These are phyloP conservation scores for Micromys minutus DNA, from an alignment of 2,113 vertebrate genomes.

Conservation along the genomic window DNA sequence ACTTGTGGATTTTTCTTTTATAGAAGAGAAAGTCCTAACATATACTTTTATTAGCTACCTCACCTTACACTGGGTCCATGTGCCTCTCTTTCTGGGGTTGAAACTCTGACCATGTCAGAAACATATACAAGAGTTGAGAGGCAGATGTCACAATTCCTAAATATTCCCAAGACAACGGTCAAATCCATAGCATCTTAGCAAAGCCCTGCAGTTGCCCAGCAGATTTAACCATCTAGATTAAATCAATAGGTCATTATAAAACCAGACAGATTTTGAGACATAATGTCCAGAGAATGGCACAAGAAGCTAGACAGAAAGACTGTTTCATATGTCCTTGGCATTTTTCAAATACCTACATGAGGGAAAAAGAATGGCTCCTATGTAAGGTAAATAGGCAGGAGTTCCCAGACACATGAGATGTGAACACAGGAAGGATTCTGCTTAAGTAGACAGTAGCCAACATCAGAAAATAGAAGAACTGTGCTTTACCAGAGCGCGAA, in stretches of 20 bases:
- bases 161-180: constrained; percentile 59
- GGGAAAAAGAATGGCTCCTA: background rate
- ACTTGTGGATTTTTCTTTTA: constrained; percentile 76
- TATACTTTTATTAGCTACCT: constrained; percentile 71
- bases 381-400: background rate
- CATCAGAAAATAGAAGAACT: background rate
- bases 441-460: constrained; percentile 1
- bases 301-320: background rate
- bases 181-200: constrained; percentile 62
- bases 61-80: constrained; percentile 49
- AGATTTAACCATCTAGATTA: constrained; percentile 39
- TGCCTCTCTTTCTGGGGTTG: constrained; percentile 32
- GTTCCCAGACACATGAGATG: background rate
- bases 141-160: constrained; percentile 37
- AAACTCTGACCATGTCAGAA: constrained; percentile 54
- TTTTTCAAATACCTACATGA: background rate
- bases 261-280: background rate
- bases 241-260: constrained; percentile 59
- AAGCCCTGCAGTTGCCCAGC: constrained; percentile 19
- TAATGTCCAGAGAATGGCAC: background rate
- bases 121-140: constrained; percentile 63
- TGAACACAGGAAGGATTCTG: background rate
- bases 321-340: constrained; percentile 25
- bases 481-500: constrained; percentile 2
- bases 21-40: constrained; percentile 57